phyloP scores from a whole-genome alignment of 2,888 invertebrate species.

The Phrixothrix hirtus region DNA sequence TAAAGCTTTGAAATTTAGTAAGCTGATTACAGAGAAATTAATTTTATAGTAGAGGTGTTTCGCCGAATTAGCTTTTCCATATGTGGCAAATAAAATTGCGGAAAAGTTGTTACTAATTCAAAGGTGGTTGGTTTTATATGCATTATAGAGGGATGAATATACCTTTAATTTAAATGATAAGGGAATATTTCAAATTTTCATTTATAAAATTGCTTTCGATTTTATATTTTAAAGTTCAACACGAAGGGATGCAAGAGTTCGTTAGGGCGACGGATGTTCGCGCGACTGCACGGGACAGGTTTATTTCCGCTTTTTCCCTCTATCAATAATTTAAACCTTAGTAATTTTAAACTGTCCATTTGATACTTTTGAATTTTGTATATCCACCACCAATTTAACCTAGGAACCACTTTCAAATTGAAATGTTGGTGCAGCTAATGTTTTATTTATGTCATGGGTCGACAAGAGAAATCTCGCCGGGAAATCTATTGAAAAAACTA shows the following conservation, averaged over 20 bases:
- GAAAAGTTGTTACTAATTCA: no score
- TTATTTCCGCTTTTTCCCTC: constrained; percentile 21
- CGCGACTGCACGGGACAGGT: constrained; percentile 18
- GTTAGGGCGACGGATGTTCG: constrained; percentile 7
- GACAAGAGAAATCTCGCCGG: constrained; percentile 29
- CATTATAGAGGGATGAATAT: no score
- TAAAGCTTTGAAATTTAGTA: no score
- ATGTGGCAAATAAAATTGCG: no score
- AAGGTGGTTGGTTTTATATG: no score
- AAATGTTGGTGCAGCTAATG: constrained; percentile 31
- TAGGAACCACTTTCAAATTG: constrained; percentile 31
- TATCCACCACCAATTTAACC: constrained; percentile 17
- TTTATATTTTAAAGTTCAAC: no score
- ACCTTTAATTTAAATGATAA: no score
- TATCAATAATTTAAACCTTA: constrained; percentile 25
- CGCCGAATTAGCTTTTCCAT: no score
- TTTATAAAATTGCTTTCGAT: no score
- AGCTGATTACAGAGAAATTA: no score
- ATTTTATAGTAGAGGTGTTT: no score
- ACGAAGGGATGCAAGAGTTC: constrained; percentile 3
- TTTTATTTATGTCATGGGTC: constrained; percentile 31
- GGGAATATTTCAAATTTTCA: constrained; percentile 1
- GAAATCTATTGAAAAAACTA: constrained; percentile 31
- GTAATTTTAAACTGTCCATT: constrained; percentile 27
- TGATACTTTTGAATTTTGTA: constrained; percentile 25